Base-by-base conservation (phyloP, 2,113 vertebrate species). In the Sisor rabdophorus region DNA sequence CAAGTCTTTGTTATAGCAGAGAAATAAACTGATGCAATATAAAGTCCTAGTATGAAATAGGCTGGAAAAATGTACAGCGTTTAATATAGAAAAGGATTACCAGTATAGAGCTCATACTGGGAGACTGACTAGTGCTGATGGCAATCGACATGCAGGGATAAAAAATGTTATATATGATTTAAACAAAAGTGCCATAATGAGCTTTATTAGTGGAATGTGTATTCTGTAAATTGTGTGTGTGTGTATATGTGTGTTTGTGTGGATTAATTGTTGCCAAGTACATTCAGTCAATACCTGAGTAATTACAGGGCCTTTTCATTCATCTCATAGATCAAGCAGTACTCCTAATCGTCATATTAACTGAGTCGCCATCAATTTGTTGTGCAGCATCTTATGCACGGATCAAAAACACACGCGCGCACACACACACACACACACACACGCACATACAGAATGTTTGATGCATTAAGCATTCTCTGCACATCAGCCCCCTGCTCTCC, bases 401-500 rank as follows among this genome's bases (percentile, higher is more conserved):
- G 69, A 78, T 64, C 48, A 63, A 63, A 67, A 44, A 28, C 68
- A 53, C 17, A 15, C 73, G 55, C 78, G 40, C 68, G 24, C 24
- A 71, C 47, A 76, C 54, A 65, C 44, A 71, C 73, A 67, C 32
- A 64, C 40, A 58, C 67, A 64, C 53, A 30, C 53, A 56, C 19
- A 16, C 67, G 24, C 69, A 36, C 53, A 56, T 12, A 16, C 67
- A 32, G 55, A 36, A 15, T 65, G 63, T 65, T 72, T 59, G 73
- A 70, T 52, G 63, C 24, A 63, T 74, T 71, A 53, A 47, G 48
- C 56, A 70, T 59, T 61, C 81, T 77, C 28, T 47, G 61, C 54
- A 50, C 65, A 64, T 73, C 70, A 63, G 47, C 60, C 60, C 67
- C 69, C 54, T 56, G 53, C 73, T 79, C 68, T 65, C 54, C 53